Percentiles rank a stretch among this genome's conserved stretches.
These are phyloP conservation scores for Pseudopleuronectes americanus DNA, from an alignment of 2,797 vertebrate species.

Conservation along the genomic window DNA sequence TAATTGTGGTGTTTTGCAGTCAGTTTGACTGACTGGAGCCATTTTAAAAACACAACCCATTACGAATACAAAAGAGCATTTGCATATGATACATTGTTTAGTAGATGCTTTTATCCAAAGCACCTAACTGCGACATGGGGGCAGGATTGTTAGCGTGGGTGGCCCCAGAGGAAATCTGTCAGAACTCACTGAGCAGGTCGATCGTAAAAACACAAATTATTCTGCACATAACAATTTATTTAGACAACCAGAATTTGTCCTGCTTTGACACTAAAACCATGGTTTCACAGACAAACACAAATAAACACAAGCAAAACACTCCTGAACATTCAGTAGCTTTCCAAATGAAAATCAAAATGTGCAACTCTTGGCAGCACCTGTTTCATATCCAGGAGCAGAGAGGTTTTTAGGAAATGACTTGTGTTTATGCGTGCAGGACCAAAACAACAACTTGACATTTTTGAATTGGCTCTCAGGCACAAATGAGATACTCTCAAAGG, in stretches of 20 bases:
- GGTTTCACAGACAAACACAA: constrained; percentile 17
- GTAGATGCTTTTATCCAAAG: constrained; percentile 46
- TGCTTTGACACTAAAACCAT: constrained; percentile 33
- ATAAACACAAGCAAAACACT: neutral
- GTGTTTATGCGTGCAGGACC: constrained; percentile 24
- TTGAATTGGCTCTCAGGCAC: neutral
- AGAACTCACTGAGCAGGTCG: constrained; percentile 22
- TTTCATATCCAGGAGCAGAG: constrained; percentile 33
- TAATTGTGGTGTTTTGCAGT: constrained; percentile 38
- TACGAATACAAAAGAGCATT: constrained; percentile 15
- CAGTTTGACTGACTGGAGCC: neutral
- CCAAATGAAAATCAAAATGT: constrained; percentile 39
- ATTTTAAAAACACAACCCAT: constrained; percentile 1
- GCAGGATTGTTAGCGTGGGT: constrained; percentile 27
- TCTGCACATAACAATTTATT: constrained; percentile 13
- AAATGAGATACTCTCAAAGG: constrained; percentile 40
- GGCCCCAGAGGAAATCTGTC: constrained; percentile 33
- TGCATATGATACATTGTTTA: constrained; percentile 11
- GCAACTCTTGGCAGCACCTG: constrained; percentile 10
- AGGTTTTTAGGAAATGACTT: constrained; percentile 23
- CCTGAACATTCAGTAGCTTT: neutral
- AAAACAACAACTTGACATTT: constrained; percentile 28
- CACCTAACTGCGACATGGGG: constrained; percentile 17
- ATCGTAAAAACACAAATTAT: constrained; percentile 12
- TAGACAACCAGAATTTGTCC: constrained; percentile 10